Percentiles rank a stretch among this genome's conserved stretches.
Evolutionary conservation across 2,797 vertebrate species (phyloP).

Genomic region (Gallinago stenura): DNA sequence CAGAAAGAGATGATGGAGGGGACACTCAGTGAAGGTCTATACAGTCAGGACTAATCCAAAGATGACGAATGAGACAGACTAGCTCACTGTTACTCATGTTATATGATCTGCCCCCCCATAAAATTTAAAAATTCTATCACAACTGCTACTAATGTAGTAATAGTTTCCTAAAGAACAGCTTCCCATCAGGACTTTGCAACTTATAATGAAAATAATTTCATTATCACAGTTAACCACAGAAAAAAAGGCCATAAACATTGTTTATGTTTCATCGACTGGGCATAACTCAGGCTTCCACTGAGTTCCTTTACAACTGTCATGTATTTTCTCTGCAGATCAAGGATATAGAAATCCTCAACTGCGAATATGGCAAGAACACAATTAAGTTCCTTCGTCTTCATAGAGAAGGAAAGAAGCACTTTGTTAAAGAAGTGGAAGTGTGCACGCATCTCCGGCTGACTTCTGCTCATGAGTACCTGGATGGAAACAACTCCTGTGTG

Average conservation of each 20-base stretch:
- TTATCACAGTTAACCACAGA: background rate
- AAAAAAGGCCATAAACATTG: background rate
- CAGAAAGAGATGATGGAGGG: background rate
- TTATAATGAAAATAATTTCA: background rate
- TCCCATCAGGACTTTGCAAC: background rate
- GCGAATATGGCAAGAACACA: conserved; percentile 92
- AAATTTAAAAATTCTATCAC: background rate
- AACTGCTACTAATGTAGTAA: background rate
- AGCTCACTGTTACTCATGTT: background rate
- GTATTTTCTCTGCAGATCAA: conserved; percentile 76
- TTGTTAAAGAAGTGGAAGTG: conserved; percentile 87
- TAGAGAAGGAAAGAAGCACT: conserved; percentile 83
- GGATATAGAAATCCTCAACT: conserved; percentile 89
- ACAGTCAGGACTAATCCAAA: background rate
- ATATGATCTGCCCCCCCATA: background rate
- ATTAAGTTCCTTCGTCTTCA: conserved; percentile 90
- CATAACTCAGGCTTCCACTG: background rate
- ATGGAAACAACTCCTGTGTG: conserved; percentile 90
- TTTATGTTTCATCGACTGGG: background rate
- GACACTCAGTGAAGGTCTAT: background rate
- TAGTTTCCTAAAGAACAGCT: background rate
- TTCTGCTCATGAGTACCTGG: conserved; percentile 87
- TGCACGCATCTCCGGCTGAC: conserved; percentile 90
- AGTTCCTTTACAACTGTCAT: background rate
- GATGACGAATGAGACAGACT: background rate